Evolutionary conservation across 2,113 vertebrate genomes (phyloP).

Genomic region (Peucedramus taeniatus): DNA sequence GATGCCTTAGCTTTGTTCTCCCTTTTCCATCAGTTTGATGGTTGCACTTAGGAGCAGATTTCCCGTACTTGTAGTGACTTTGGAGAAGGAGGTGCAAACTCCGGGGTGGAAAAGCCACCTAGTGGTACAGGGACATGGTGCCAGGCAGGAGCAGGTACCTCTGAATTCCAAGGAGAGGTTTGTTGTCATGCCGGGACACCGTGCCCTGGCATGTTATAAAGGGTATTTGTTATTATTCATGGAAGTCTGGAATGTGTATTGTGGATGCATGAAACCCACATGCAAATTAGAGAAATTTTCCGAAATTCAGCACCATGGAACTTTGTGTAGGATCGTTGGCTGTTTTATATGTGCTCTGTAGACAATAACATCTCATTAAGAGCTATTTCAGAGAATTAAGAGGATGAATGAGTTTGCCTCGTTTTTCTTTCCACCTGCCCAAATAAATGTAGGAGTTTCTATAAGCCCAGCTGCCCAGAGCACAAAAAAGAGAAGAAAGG

Average conservation of each 20-base stretch:
- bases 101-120: neutral
- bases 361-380: neutral
- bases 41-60: neutral
- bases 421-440: neutral
- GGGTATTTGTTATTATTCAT: neutral
- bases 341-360: neutral
- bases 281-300: neutral
- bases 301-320: neutral
- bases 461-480: neutral
- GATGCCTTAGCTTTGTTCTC: neutral
- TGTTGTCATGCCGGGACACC: neutral
- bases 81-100: neutral
- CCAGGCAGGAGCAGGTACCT: neutral
- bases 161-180: neutral
- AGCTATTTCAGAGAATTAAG: neutral
- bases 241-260: neutral
- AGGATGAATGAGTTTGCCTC: neutral
- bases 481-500: neutral
- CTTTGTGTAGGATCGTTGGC: neutral
- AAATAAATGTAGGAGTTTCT: neutral
- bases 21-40: neutral
- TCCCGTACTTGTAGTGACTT: neutral
- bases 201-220: neutral
- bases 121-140: neutral
- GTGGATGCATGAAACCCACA: neutral